phyloP scores from a whole-genome alignment of 2,797 vertebrate species.

The Sebastes trivittatus region DNA sequence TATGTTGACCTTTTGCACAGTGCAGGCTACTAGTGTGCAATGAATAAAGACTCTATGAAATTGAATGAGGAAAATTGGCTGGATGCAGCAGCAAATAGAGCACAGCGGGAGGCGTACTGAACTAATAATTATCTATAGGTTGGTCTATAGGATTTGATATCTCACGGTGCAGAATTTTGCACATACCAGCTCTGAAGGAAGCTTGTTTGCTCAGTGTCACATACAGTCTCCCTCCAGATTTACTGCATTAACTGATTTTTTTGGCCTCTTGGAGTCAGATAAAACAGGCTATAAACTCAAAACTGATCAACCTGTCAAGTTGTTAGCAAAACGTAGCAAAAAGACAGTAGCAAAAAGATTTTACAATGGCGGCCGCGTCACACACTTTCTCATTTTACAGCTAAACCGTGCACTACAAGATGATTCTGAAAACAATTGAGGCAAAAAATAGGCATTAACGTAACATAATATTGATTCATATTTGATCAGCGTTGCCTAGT shows the following conservation, averaged over 20 bases:
- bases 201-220: too few relatives aligned
- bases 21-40: neutral
- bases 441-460: accelerated
- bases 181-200: too few relatives aligned
- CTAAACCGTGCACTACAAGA: too few relatives aligned
- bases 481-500: too few relatives aligned
- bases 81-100: neutral
- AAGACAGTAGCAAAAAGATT: too few relatives aligned
- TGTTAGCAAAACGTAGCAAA: neutral
- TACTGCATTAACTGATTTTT: neutral
- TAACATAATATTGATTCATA: too few relatives aligned
- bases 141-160: neutral
- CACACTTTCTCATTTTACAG: too few relatives aligned
- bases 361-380: too few relatives aligned
- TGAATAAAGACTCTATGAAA: neutral
- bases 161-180: neutral
- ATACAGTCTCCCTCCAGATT: too few relatives aligned
- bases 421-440: too few relatives aligned
- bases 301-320: neutral
- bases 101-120: neutral
- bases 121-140: neutral
- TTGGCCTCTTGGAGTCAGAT: neutral
- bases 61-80: neutral
- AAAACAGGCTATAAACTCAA: neutral
- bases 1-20: neutral